Base-by-base conservation (phyloP, 2,888 invertebrate genomes). In the Serrognathus titanus region DNA sequence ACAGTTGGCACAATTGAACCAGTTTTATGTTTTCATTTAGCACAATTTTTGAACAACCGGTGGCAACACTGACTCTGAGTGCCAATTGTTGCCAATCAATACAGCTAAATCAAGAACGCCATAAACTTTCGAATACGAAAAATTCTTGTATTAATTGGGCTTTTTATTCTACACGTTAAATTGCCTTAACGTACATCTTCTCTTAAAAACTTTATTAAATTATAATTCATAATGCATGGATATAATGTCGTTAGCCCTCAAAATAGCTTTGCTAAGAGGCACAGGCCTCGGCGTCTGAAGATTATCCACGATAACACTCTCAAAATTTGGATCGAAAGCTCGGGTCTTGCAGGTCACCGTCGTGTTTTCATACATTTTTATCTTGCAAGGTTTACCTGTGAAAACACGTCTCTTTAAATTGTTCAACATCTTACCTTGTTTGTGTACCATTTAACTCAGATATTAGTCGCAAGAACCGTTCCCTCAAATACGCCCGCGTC, bases 281-380 rank as follows among this genome's bases (percentile, higher is more conserved):
- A 55, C 53, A 4, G 70, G 67, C 48, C 64, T 59, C 13, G 71
- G 70, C 20, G 75, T 73, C 49, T 63, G 57, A 20, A 77, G 63
- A 63, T 75, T 66, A 60, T 75, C 72, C 1, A 75, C 72, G 16
- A 75, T 53, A n/a, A 75, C 57, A 58, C 72, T 71, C 58, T 74
- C 68, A 63, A 72, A 71, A 60, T 69, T 53, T 8, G 68, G 62
- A 63, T 75, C 72, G 45, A 75, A 68, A 12, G 72, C 73, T 60
- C 69, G 70, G 37, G 75, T 61, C 31, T 63, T 65, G 45, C 70
- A 71, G 20, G 60, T 63, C n/a, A 75, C 70, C 49, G 66, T 57
- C 6, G 70, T 72, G 51, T 71, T 69, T 59, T 74, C 73, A 57
- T 66, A 68, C 72, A 76, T 71, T 8, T 60, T 63, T 4, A 75